A percentile compares a stretch with the other conserved stretches of the same genome.
These are phyloP conservation scores for Oreochromis niloticus DNA, from an alignment of 2,113 vertebrate species.

Conservation along the genomic window DNA sequence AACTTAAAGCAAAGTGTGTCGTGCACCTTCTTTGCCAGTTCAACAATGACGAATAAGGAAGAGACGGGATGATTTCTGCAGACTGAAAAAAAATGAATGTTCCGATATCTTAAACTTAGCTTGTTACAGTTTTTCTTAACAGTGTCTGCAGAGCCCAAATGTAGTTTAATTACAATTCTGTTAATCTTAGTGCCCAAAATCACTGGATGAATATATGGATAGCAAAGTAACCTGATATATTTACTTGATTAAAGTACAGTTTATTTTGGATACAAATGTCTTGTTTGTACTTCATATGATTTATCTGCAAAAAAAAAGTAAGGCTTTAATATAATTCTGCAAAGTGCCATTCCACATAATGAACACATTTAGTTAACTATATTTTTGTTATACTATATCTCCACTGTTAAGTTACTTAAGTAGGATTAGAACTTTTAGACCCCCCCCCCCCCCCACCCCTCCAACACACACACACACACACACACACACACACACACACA, in stretches of 20 bases:
- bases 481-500: background rate
- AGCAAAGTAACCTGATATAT: background rate
- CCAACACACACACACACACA: accelerated
- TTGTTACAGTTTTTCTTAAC: background rate
- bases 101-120: background rate
- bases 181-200: background rate
- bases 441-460: accelerated
- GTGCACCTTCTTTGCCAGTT: background rate
- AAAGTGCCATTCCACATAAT: background rate
- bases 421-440: background rate
- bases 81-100: background rate
- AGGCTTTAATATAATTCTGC: background rate
- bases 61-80: background rate
- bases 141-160: background rate
- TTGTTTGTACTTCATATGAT: background rate
- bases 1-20: background rate
- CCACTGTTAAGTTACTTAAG: background rate
- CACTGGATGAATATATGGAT: background rate
- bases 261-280: background rate
- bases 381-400: background rate
- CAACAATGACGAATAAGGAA: background rate
- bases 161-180: too few relatives aligned
- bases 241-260: background rate
- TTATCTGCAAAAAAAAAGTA: background rate
- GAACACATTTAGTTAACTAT: background rate